Conservation (phyloP, 2,797 vertebrate genomes). For the Crossoptilon crossoptilon region DNA sequence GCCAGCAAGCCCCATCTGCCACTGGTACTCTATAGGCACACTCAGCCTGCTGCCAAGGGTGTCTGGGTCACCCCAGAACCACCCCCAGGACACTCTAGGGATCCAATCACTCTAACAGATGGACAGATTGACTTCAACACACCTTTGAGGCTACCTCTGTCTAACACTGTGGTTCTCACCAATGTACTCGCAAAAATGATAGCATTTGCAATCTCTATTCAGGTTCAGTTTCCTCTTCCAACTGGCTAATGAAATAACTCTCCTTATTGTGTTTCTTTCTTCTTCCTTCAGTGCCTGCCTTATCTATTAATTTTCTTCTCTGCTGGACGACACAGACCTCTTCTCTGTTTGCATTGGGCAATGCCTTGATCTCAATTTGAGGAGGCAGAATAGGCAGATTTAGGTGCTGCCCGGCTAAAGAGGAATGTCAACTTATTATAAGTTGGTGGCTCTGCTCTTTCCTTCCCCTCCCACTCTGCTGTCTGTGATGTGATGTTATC, state of each 20-base stretch:
- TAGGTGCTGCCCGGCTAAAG: neutral
- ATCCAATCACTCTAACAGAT: neutral
- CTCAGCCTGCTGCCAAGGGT: neutral
- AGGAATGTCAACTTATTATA: neutral
- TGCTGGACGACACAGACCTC: neutral
- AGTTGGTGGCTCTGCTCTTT: neutral
- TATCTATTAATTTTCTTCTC: neutral
- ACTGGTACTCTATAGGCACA: neutral
- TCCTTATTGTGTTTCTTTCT: neutral
- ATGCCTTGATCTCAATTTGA: neutral
- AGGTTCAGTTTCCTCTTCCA: neutral
- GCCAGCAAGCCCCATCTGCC: neutral
- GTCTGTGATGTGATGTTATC: neutral
- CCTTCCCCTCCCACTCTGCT: neutral
- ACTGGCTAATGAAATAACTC: neutral
- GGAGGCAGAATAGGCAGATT: neutral
- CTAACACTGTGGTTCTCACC: neutral
- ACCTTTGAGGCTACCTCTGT: neutral
- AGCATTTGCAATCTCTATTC: neutral
- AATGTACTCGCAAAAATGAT: neutral
- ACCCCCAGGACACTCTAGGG: rapidly evolving
- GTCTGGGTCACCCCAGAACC: neutral
- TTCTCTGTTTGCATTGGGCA: neutral
- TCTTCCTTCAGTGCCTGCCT: rapidly evolving
- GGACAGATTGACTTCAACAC: neutral